phyloP scores from a whole-genome alignment of 2,888 invertebrate genomes.

The Chalcosyrphus nemorum region DNA sequence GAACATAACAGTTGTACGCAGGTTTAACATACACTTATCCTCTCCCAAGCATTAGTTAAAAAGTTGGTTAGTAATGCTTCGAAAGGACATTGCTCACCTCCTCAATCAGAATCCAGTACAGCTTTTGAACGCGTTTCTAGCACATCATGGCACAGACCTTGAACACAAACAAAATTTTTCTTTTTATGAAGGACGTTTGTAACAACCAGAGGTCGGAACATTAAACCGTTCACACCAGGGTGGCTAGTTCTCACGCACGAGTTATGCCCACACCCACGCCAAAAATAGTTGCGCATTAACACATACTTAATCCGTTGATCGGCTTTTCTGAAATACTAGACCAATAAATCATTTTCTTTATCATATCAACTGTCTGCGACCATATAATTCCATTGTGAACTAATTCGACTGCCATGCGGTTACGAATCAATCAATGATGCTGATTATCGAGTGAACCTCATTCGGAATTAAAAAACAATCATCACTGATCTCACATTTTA shows the following conservation, averaged over 20 bases:
- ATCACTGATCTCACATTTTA: constrained; percentile 37
- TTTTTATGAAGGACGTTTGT: background rate
- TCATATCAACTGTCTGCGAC: constrained; percentile 63
- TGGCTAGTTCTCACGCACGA: constrained; percentile 35
- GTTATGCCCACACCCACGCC: constrained; percentile 57
- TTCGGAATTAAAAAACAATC: constrained; percentile 44
- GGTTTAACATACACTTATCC: too few relatives aligned
- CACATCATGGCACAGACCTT: too few relatives aligned
- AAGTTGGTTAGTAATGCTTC: too few relatives aligned
- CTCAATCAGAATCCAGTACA: too few relatives aligned
- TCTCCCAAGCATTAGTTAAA: too few relatives aligned
- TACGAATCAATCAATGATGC: constrained; percentile 68
- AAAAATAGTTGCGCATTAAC: constrained; percentile 38
- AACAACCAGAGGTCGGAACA: background rate
- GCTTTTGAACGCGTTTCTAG: too few relatives aligned
- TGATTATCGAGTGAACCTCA: constrained; percentile 34
- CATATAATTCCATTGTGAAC: constrained; percentile 65
- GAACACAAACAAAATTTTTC: too few relatives aligned
- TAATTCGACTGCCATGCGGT: constrained; percentile 57
- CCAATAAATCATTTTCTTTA: constrained; percentile 59
- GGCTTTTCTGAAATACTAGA: constrained; percentile 62
- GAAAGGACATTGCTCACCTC: too few relatives aligned
- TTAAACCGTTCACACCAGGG: background rate
- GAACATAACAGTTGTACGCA: too few relatives aligned
- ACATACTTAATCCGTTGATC: constrained; percentile 63